Base-by-base conservation (phyloP, 2,888 invertebrate genomes). In the Lutraria lutraria region DNA sequence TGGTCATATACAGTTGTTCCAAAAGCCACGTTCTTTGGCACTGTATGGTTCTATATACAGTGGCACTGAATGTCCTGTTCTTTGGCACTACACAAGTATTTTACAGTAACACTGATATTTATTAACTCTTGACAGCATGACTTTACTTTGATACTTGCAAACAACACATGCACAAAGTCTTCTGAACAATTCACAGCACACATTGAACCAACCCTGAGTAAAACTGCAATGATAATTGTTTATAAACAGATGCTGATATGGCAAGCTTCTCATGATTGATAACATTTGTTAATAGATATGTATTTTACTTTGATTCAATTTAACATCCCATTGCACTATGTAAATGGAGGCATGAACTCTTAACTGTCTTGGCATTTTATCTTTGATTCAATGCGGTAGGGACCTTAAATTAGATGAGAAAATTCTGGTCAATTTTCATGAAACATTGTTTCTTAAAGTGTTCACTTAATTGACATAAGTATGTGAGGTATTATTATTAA, bases 231-330 rank as follows among this genome's bases (percentile, higher is more conserved):
- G 21, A n/a, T 63, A 56, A 10, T 25, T 19, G 21, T 63, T 63
- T 63, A 63, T 63, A 21, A n/a, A 25, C 63, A 25, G 63, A 63
- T 25, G 21, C 25, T 63, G n/a, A 21, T n/a, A n/a, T 10, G n/a
- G n/a, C 21, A 63, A 63, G 76, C 16, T 76, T 31, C 34, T 76
- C 34, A 76, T 76, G 76, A 16, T 16, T 16, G 76, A 76, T 76
- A 76, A 76, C 76, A 76, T 76, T 76, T 76, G 76, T 34, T 76
- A 34, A 76, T 76, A 25, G 31, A 76, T 76, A 76, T 34, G 63
- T 68, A 25, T 25, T 68, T 68, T 68, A 68, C n/a, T 68, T 68
- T 68, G 63, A 68, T 68, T 68, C 63, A 68, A 68, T 68, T 56
- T 68, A 68, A 25, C 12, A 68, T 10, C 25, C 25, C n/a, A 68